Evolutionary conservation across 2,888 invertebrate genomes (phyloP).

Genomic region (Ecliptopera silaceata): DNA sequence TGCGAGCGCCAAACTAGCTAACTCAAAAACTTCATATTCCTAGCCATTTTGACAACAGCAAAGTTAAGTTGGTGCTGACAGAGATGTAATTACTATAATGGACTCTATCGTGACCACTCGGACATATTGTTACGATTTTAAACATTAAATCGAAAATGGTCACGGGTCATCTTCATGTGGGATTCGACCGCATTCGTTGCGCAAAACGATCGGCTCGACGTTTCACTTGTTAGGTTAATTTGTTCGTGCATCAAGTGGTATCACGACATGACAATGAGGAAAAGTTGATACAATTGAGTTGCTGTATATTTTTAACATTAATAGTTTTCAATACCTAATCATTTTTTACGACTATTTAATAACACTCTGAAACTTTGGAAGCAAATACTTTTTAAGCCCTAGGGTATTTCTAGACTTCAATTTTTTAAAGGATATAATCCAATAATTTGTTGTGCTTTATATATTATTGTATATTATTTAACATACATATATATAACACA

Average conservation of each 20-base stretch:
- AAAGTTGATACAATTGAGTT: conserved; percentile 17
- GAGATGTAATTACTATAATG: conserved; percentile 75
- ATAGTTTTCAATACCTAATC: too few species aligned
- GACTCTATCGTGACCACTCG: conserved; percentile 70
- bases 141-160: conserved; percentile 76
- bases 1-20: conserved; percentile 39
- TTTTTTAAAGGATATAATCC: too few species aligned
- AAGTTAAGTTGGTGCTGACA: conserved; percentile 48
- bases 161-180: conserved; percentile 68
- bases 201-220: conserved; percentile 59
- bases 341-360: too few species aligned
- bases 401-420: too few species aligned
- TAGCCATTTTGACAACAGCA: conserved; percentile 40
- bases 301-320: not conserved
- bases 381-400: too few species aligned
- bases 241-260: conserved; percentile 48
- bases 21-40: conserved; percentile 39
- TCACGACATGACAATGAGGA: conserved; percentile 45
- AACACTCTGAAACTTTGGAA: too few species aligned
- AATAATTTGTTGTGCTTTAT: too few species aligned
- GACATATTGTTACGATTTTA: conserved; percentile 76
- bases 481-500: too few species aligned
- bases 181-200: conserved; percentile 54
- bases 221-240: conserved; percentile 59
- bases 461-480: too few species aligned